phyloP scores from a whole-genome alignment of 2,113 vertebrate species.

The Cygnus atratus region DNA sequence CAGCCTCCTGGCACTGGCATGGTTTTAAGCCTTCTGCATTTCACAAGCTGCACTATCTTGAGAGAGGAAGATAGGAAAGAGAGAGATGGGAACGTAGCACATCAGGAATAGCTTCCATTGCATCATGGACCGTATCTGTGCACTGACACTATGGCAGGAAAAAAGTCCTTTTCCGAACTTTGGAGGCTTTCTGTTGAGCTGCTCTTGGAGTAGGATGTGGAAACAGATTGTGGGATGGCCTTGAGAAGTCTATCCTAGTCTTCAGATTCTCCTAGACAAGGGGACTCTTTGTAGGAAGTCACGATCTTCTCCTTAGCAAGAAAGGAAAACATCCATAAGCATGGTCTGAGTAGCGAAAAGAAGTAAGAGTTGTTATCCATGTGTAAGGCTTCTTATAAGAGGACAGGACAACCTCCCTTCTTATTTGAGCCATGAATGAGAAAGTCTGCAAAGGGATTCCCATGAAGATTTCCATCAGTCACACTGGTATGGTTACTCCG shows the following conservation, averaged over 20 bases:
- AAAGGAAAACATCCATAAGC: neutral
- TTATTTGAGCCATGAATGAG: neutral
- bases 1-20: accelerated
- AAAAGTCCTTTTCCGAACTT: neutral
- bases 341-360: neutral
- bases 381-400: neutral
- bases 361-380: neutral
- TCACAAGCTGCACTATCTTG: neutral
- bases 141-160: neutral
- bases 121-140: neutral
- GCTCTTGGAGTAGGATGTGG: neutral
- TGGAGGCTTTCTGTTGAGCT: neutral
- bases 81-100: neutral
- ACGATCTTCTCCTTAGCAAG: neutral
- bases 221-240: neutral
- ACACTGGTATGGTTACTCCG: neutral
- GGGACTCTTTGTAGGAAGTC: neutral
- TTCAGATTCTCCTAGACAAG: neutral
- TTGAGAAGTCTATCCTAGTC: neutral
- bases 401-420: neutral
- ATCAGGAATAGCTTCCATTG: neutral
- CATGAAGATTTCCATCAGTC: neutral
- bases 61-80: neutral
- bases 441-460: neutral
- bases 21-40: neutral